A percentile compares a stretch with the other conserved stretches of the same genome.
These are phyloP conservation scores for Spisula solida DNA, from an alignment of 2,888 invertebrate genomes.

Conservation along the genomic window DNA sequence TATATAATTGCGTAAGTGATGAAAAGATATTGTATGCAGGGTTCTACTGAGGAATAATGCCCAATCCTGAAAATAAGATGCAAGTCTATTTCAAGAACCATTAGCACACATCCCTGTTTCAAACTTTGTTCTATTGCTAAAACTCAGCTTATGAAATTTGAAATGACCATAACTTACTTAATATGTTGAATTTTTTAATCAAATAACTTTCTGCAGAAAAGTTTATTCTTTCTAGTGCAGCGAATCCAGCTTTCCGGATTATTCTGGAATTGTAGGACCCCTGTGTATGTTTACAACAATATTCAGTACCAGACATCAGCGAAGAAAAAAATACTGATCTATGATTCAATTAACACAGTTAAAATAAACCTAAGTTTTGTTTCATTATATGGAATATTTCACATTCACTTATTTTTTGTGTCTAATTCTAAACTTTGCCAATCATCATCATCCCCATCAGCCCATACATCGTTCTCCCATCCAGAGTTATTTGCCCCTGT, in stretches of 20 bases:
- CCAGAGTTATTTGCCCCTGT: conserved; percentile 73
- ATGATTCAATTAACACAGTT: neutral
- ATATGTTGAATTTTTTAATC: no score
- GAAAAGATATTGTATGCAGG: neutral
- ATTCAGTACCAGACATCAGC: neutral
- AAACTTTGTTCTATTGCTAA: no score
- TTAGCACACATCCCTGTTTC: no score
- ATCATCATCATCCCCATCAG: conserved; percentile 82
- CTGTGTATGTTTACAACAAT: neutral
- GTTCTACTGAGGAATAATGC: no score
- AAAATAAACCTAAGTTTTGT: neutral
- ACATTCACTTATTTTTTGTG: conserved; percentile 71
- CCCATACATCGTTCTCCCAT: conserved; percentile 86
- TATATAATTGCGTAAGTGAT: neutral
- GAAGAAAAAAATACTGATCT: conserved; percentile 11
- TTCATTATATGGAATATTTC: neutral
- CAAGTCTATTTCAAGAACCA: no score
- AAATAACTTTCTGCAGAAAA: no score
- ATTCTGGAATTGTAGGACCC: no score
- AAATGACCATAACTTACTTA: no score
- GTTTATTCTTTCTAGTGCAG: no score
- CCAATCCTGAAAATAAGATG: no score
- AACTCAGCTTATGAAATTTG: no score
- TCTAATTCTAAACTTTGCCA: conserved; percentile 85
- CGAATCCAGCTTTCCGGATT: no score